Percentiles rank a stretch among this genome's conserved stretches.
Conservation (phyloP, 2,113 vertebrate species). For the Poecilia latipinna region DNA sequence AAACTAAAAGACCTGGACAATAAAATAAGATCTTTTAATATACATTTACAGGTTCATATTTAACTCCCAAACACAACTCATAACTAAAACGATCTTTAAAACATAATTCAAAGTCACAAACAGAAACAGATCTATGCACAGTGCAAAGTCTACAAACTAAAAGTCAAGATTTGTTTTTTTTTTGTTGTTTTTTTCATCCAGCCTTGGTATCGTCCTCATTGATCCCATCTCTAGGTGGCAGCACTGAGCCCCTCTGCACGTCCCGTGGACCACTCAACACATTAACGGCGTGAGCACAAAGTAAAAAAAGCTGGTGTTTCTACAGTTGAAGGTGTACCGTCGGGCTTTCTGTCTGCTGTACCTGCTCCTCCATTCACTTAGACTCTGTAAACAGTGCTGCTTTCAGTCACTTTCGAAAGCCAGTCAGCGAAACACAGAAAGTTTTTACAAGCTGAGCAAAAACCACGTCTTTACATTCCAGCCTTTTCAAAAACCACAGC, state of each 20-base stretch:
- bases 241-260: conserved; percentile 50
- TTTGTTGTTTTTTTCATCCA: conserved; percentile 42
- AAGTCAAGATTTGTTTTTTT: conserved; percentile 22
- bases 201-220: conserved; percentile 22
- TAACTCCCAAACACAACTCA: conserved; percentile 61
- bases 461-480: conserved; percentile 31
- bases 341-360: conserved; percentile 14
- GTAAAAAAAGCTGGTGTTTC: conserved; percentile 23
- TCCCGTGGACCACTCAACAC: conserved; percentile 40
- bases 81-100: conserved; percentile 74
- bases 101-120: conserved; percentile 65
- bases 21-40: conserved; percentile 65
- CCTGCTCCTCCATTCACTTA: neutral
- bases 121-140: conserved; percentile 59
- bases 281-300: conserved; percentile 26
- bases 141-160: conserved; percentile 74
- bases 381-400: conserved; percentile 15
- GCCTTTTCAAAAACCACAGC: conserved; percentile 53
- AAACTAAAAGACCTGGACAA: conserved; percentile 69
- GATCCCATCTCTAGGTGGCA: conserved; percentile 42
- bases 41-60: conserved; percentile 62
- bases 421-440: conserved; percentile 32
- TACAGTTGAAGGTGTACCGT: conserved; percentile 20
- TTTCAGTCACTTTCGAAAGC: conserved; percentile 26
- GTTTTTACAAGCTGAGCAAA: conserved; percentile 61